Evolutionary conservation across 1,140 invertebrate genomes (phyloP).

Genomic region (Whitmania pigra): DNA sequence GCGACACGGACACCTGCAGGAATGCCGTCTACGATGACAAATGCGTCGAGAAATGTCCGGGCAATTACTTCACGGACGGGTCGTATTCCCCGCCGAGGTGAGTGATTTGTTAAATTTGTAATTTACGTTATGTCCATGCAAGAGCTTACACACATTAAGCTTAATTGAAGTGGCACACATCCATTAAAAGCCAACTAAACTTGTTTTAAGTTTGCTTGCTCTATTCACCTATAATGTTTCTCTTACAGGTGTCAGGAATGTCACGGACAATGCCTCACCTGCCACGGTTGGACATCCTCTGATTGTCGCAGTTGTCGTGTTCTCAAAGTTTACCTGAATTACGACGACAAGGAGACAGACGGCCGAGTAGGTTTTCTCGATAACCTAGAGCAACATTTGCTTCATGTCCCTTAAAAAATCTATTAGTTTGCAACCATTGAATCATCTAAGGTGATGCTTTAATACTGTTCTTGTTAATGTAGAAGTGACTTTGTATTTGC

Average conservation of each 20-base stretch:
- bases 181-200: no score
- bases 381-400: not conserved
- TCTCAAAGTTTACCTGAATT: slow-evolving; percentile 59
- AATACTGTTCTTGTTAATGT: not conserved
- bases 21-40: slow-evolving; percentile 1
- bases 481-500: not conserved
- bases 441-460: no score
- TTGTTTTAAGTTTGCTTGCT: no score
- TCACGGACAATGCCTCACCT: slow-evolving; percentile 68
- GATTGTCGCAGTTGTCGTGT: slow-evolving; percentile 73
- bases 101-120: no score
- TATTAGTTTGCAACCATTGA: no score
- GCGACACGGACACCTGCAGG: slow-evolving; percentile 36
- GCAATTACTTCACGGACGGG: not conserved
- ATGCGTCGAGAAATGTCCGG: not conserved
- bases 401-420: no score
- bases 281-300: slow-evolving; percentile 59
- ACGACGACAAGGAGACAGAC: slow-evolving; percentile 22
- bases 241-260: slow-evolving; percentile 60
- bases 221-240: no score
- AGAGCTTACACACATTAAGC: no score
- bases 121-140: no score
- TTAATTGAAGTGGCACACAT: no score
- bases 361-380: not conserved
- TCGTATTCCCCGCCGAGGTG: no score